These are phyloP conservation scores for Didymodactylos carnosus DNA, from an alignment of 2,888 invertebrate species.

Conservation along the genomic window DNA sequence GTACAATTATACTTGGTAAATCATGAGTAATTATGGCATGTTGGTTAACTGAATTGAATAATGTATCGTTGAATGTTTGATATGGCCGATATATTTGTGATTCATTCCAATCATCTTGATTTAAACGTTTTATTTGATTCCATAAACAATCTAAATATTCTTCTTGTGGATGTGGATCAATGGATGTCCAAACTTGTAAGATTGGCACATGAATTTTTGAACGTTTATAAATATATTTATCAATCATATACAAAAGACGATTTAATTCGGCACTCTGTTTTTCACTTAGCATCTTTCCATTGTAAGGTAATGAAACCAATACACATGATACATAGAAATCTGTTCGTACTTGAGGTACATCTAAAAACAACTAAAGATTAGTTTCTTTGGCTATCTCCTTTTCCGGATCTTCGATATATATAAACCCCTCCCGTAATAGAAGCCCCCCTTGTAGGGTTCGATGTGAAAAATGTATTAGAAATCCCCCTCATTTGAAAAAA, in stretches of 20 bases:
- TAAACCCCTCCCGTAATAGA: too few relatives aligned
- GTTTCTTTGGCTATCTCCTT: too few relatives aligned
- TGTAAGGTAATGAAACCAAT: conserved; percentile 34
- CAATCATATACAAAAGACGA: conserved; percentile 66
- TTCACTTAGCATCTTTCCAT: conserved; percentile 79
- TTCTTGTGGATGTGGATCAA: conserved; percentile 81
- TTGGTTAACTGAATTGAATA: conserved; percentile 75
- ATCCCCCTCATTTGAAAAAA: too few relatives aligned
- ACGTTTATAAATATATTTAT: conserved; percentile 62
- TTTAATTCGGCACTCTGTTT: conserved; percentile 83
- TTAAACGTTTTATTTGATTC: conserved; percentile 73
- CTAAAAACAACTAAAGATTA: not conserved
- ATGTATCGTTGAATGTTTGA: conserved; percentile 71
- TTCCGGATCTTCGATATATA: too few relatives aligned
- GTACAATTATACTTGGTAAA: conserved; percentile 36
- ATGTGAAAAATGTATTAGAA: too few relatives aligned
- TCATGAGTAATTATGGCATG: conserved; percentile 53
- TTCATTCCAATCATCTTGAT: conserved; percentile 85
- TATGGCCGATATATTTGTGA: conserved; percentile 86
- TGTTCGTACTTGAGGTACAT: conserved; percentile 7
- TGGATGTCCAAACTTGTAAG: conserved; percentile 76
- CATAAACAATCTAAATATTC: conserved; percentile 79
- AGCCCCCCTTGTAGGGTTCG: too few relatives aligned
- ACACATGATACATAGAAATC: conserved; percentile 13
- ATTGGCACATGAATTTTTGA: conserved; percentile 79